A percentile compares a stretch with the other conserved stretches of the same genome.
Conservation (phyloP, 2,797 vertebrate genomes). For the Avahi laniger region DNA sequence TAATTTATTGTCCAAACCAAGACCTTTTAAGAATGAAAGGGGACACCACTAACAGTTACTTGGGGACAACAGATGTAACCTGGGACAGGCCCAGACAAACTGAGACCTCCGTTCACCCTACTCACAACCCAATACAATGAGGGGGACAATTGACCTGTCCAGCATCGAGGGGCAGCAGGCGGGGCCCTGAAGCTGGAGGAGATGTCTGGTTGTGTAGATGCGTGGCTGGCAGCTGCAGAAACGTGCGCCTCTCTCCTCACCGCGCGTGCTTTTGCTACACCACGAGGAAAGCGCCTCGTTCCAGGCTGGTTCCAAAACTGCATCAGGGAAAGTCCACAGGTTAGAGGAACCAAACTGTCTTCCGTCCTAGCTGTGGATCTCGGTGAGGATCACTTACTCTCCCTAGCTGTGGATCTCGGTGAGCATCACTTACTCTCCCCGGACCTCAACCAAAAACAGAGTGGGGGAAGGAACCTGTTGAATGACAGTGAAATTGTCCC, state of each 20-base stretch:
- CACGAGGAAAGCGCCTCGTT: neutral
- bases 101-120: neutral
- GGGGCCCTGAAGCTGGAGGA: neutral
- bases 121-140: neutral
- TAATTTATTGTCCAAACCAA: neutral
- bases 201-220: neutral
- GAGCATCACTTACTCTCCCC: neutral
- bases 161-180: rapidly evolving
- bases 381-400: neutral
- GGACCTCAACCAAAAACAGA: neutral
- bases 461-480: no score
- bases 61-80: neutral
- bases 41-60: neutral
- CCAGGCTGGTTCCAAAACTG: neutral
- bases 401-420: rapidly evolving
- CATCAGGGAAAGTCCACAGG: neutral
- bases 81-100: neutral
- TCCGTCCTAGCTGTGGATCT: rapidly evolving
- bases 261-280: rapidly evolving
- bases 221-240: neutral
- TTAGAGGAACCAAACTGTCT: neutral
- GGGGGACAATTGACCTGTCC: neutral
- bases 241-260: neutral
- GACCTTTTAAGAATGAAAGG: neutral
- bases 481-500: neutral